Evolutionary conservation across 2,888 invertebrate species (phyloP).

Genomic region (Tricholauxania praeusta): DNA sequence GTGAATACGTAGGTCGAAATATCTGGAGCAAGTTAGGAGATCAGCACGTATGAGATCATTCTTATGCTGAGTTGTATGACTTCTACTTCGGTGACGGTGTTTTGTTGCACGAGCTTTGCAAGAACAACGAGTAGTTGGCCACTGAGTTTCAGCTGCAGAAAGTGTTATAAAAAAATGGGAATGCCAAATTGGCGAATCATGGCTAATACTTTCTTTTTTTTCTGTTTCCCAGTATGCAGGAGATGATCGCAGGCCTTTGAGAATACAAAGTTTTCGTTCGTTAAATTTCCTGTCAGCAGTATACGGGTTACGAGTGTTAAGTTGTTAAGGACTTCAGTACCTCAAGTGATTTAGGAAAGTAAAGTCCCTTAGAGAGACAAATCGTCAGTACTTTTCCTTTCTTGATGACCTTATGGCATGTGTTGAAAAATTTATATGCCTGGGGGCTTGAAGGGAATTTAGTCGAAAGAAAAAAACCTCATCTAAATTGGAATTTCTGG

Average conservation of each 20-base stretch:
- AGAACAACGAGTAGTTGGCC: constrained; percentile 30
- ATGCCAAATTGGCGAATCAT: constrained; percentile 40
- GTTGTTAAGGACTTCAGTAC: constrained; percentile 18
- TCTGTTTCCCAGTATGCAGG: constrained; percentile 46
- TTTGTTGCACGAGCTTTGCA: constrained; percentile 6
- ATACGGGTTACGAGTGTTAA: constrained; percentile 14
- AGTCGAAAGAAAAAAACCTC: constrained; percentile 10
- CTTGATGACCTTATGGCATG: background rate
- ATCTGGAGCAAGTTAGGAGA: constrained; percentile 31
- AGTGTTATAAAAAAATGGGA: constrained; percentile 36
- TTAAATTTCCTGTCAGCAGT: constrained; percentile 16
- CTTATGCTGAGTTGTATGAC: constrained; percentile 24
- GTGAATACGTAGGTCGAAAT: constrained; percentile 34
- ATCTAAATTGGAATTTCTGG: background rate
- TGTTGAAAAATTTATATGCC: constrained; percentile 9
- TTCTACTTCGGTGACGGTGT: constrained; percentile 26
- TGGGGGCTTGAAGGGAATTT: background rate
- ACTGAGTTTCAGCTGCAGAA: constrained; percentile 30
- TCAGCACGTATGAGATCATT: constrained; percentile 34
- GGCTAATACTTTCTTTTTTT: constrained; percentile 36
- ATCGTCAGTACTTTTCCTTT: background rate
- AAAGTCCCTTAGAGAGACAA: constrained; percentile 21
- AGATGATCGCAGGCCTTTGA: constrained; percentile 40
- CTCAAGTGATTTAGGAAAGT: constrained; percentile 27
- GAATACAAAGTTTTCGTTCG: constrained; percentile 34